Evolutionary conservation across 2,113 vertebrate species (phyloP), one percentile per base, ranked within the genome.

Genomic region (Dipodomys spectabilis): DNA sequence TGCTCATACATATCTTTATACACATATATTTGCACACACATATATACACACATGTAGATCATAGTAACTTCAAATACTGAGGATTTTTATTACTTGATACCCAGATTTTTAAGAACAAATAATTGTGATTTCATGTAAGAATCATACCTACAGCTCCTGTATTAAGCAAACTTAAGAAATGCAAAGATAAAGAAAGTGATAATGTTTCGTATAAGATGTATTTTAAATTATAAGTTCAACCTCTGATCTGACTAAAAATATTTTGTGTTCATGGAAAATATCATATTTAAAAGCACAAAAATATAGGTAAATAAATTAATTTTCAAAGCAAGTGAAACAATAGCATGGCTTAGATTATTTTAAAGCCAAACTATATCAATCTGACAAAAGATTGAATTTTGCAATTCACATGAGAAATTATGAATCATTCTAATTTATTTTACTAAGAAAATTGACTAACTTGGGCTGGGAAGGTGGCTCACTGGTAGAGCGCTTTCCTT

Each of bases 111-210:
- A 77, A 30, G 1, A 62, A 23, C 20, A 67, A 71, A 53, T 74
- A 72, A 83, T 86, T 7, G 74, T 32, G 27, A 1, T 4, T 85
- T 82, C 5, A 23, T 35, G 65, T 9, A 67, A 15, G 53, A 64
- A 69, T 60, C 7, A 45, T 11, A 89, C 3, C 7, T 3, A n/a
- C 0, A 49, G 53, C 0, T 87, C 81, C n/a, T 73, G 1, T 13
- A 39, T 53, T 88, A 87, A 93, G 27, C 1, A 69, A 65, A 4
- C 2, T 20, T 74, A 49, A 35, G 25, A 95, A 77, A 77, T 64
- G 0, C 8, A 71, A 85, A 0, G 11, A 23, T 35, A 64, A 3
- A 65, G 6, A 6, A 22, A 23, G 5, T 18, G 3, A 13, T 0
- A 69, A n/a, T 27, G 2, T 62, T 64, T 28, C 3, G 25, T 77